A percentile compares a stretch with the other conserved stretches of the same genome.
phyloP scores from a whole-genome alignment of 2,113 vertebrate species.

The Campylomormyrus tamandua region DNA sequence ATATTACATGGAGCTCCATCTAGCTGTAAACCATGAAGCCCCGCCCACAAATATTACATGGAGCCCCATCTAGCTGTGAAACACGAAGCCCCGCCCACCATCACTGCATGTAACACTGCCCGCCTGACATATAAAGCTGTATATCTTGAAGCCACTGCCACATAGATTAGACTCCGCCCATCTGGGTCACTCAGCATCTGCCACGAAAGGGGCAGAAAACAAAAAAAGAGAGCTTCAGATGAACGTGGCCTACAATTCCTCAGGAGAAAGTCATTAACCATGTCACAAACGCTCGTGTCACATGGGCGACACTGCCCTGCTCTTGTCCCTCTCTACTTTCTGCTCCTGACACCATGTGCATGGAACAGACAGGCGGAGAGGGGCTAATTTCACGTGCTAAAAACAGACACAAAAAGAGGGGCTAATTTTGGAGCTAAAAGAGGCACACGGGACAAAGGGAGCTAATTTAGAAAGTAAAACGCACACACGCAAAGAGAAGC shows the following conservation, averaged over 20 bases:
- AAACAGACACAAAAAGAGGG: background rate
- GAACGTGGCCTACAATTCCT: background rate
- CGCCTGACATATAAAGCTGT: background rate
- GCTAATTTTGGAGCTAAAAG: background rate
- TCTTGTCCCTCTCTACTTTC: background rate
- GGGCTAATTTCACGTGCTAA: background rate
- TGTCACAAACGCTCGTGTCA: background rate
- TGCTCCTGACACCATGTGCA: background rate
- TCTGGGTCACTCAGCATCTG: background rate
- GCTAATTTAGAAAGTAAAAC: background rate
- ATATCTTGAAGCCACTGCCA: background rate
- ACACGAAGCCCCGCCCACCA: background rate
- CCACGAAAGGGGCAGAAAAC: background rate
- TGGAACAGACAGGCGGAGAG: background rate
- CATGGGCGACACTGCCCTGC: background rate
- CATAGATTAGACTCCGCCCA: background rate
- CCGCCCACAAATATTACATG: background rate
- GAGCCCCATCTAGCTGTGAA: background rate
- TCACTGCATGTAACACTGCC: background rate
- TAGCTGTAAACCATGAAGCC: background rate
- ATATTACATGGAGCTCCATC: background rate
- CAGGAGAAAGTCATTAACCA: background rate
- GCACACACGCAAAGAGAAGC: background rate
- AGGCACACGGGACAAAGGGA: background rate
- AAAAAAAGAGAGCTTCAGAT: background rate